phyloP scores from a whole-genome alignment of 2,888 invertebrate species.

The Chouioia cunea region DNA sequence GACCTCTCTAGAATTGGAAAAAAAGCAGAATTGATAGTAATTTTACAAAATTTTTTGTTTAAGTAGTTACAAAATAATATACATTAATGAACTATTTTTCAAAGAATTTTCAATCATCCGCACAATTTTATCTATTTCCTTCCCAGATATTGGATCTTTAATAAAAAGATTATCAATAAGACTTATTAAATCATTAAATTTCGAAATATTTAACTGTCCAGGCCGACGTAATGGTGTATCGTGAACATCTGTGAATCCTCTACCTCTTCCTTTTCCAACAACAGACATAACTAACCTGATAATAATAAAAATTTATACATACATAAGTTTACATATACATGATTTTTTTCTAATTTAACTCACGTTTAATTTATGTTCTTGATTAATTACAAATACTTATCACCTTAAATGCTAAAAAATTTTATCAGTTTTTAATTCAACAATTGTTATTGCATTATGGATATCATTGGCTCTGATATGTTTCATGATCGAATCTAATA shows the following conservation, averaged over 20 bases:
- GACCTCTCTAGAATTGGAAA: slow-evolving; percentile 35
- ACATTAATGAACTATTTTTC: slow-evolving; percentile 37
- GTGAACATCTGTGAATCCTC: slow-evolving; percentile 52
- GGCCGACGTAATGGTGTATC: slow-evolving; percentile 51
- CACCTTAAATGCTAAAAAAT: no score
- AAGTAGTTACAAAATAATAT: background rate
- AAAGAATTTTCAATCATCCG: slow-evolving; percentile 27
- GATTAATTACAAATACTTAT: no score
- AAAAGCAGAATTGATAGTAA: slow-evolving; percentile 11
- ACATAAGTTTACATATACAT: no score
- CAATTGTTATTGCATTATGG: no score
- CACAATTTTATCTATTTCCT: slow-evolving; percentile 34
- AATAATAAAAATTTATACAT: background rate
- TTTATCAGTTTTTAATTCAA: no score
- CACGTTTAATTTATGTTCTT: no score
- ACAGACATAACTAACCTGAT: slow-evolving; percentile 49
- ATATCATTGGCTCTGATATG: no score
- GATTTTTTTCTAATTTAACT: no score
- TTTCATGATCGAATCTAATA: no score
- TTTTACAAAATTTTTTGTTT: background rate
- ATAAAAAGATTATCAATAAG: slow-evolving; percentile 47
- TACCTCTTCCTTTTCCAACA: slow-evolving; percentile 54
- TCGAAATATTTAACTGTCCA: slow-evolving; percentile 40
- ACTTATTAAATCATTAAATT: slow-evolving; percentile 46
- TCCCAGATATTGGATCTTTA: slow-evolving; percentile 14